Evolutionary conservation across 2,888 invertebrate species (phyloP).

Genomic region (Dryobota labecula): DNA sequence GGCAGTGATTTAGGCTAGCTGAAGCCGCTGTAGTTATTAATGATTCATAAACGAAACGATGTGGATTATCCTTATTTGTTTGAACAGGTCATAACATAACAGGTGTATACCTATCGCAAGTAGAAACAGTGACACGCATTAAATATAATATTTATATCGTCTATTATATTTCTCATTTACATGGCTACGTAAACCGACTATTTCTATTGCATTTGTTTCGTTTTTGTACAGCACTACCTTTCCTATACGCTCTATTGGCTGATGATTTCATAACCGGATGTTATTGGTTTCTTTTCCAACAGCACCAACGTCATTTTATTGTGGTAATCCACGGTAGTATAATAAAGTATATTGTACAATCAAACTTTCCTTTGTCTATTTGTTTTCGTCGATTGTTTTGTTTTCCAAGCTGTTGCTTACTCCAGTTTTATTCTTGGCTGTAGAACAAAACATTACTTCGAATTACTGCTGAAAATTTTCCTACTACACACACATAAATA

Average conservation of each 20-base stretch:
- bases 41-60: conserved; percentile 67
- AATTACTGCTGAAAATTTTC: not conserved
- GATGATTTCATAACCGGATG: conserved; percentile 81
- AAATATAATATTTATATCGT: conserved; percentile 3
- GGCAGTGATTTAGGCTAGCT: conserved; percentile 68
- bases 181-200: conserved; percentile 36
- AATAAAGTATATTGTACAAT: conserved; percentile 52
- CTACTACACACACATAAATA: not conserved
- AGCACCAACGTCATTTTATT: conserved; percentile 59
- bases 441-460: conserved; percentile 2
- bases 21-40: conserved; percentile 65
- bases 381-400: conserved; percentile 22
- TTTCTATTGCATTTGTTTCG: conserved; percentile 50
- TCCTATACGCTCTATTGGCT: conserved; percentile 81
- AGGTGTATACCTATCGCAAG: not conserved
- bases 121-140: conserved; percentile 1
- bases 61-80: conserved; percentile 70
- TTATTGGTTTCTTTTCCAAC: conserved; percentile 78
- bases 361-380: conserved; percentile 28
- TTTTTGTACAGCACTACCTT: conserved; percentile 64
- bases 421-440: not conserved
- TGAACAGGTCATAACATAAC: not conserved
- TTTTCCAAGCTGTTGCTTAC: conserved; percentile 10
- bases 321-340: conserved; percentile 53
- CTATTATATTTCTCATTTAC: conserved; percentile 18